Evolutionary conservation across 2,797 vertebrate genomes (phyloP).

Genomic region (Sebastes hopkinsi): DNA sequence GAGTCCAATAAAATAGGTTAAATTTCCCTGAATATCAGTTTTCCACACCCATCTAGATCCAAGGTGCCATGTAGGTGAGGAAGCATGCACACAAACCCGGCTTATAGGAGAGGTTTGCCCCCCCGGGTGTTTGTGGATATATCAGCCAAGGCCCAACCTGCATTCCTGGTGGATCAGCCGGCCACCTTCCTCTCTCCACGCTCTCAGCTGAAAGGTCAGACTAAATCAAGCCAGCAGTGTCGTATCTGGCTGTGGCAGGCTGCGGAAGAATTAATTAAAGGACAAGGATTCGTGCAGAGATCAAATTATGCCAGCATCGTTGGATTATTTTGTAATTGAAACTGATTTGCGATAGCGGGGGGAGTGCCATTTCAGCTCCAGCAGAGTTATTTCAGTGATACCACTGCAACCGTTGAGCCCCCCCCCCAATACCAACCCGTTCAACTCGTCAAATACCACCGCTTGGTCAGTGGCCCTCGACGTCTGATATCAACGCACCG

Average conservation of each 20-base stretch:
- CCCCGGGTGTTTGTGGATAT: conserved; percentile 18
- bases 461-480: not conserved
- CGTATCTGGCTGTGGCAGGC: conserved; percentile 53
- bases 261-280: conserved; percentile 53
- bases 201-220: conserved; percentile 55
- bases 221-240: conserved; percentile 60
- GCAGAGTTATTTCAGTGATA: conserved; percentile 63
- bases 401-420: not conserved
- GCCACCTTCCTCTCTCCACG: conserved; percentile 33
- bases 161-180: conserved; percentile 52
- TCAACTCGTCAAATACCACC: not conserved
- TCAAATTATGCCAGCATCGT: conserved; percentile 60
- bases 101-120: conserved; percentile 34
- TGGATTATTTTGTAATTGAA: conserved; percentile 60
- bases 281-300: conserved; percentile 52
- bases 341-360: conserved; percentile 53
- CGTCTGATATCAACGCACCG: not conserved
- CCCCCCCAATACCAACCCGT: not conserved
- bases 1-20: not conserved
- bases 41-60: not conserved
- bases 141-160: conserved; percentile 40
- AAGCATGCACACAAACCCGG: conserved; percentile 10
- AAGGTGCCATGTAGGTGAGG: not conserved
- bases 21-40: not conserved
- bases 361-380: conserved; percentile 30